Evolutionary conservation across 2,888 invertebrate species (phyloP).

Genomic region (Tachina lurida): DNA sequence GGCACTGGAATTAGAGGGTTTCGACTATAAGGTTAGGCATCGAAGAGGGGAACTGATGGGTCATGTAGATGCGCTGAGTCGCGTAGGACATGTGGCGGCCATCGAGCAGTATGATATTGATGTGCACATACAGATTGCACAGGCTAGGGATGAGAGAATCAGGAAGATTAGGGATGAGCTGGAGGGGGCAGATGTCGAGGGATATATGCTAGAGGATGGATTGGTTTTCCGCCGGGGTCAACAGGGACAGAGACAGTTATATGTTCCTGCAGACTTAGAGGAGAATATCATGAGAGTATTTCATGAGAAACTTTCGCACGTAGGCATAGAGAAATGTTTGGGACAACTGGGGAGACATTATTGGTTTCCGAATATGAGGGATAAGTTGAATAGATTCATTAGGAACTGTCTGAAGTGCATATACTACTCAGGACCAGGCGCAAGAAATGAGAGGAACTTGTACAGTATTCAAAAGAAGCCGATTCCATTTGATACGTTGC

Average conservation of each 20-base stretch:
- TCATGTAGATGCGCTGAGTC: not conserved
- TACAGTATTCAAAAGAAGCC: not conserved
- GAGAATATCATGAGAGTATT: not conserved
- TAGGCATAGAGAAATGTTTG: not conserved
- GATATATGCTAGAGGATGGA: not conserved
- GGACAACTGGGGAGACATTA: not conserved
- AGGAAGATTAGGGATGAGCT: not conserved
- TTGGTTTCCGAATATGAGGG: not conserved
- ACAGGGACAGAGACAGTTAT: not conserved
- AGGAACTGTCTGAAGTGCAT: constrained; percentile 1
- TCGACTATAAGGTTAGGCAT: not conserved
- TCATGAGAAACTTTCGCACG: not conserved
- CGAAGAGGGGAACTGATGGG: not conserved
- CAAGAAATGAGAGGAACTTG: not conserved
- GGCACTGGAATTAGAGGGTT: not conserved
- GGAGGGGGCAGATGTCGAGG: not conserved
- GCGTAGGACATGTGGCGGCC: not conserved
- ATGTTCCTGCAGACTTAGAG: not conserved
- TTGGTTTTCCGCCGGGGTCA: not conserved
- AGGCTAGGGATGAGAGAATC: not conserved
- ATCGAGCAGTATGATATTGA: not conserved
- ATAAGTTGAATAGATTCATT: not conserved
- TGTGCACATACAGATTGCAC: not conserved
- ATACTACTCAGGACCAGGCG: not conserved
- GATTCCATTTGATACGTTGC: not conserved